Evolutionary conservation across 2,888 invertebrate genomes (phyloP).

Genomic region (Galeopsomyia nigrocyanea): DNA sequence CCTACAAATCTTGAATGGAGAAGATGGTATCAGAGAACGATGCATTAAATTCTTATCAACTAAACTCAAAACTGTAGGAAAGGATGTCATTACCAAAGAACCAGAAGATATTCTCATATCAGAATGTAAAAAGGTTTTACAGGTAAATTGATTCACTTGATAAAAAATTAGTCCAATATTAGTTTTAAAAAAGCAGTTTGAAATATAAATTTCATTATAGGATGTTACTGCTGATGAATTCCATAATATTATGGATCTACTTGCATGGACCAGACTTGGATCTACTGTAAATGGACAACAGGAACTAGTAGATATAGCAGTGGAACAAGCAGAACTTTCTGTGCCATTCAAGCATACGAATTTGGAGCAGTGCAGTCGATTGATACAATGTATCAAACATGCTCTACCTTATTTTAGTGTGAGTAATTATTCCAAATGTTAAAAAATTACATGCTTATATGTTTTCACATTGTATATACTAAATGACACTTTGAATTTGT

Average conservation of each 20-base stretch:
- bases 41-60: slow-evolving; percentile 90
- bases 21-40: slow-evolving; percentile 85
- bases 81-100: slow-evolving; percentile 84
- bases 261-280: slow-evolving; percentile 85
- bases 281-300: slow-evolving; percentile 88
- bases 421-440: slow-evolving; percentile 67
- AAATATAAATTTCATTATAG: slow-evolving; percentile 66
- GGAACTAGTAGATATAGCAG: slow-evolving; percentile 87
- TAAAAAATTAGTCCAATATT: not conserved
- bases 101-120: slow-evolving; percentile 86
- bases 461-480: not conserved
- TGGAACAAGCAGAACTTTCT: slow-evolving; percentile 88
- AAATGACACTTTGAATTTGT: not conserved
- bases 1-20: slow-evolving; percentile 77
- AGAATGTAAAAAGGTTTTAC: slow-evolving; percentile 88
- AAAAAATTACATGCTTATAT: not conserved
- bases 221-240: slow-evolving; percentile 95
- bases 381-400: slow-evolving; percentile 88
- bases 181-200: not conserved
- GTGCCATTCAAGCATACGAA: slow-evolving; percentile 80
- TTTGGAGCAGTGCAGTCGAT: slow-evolving; percentile 74
- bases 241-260: slow-evolving; percentile 87
- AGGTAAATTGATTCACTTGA: slow-evolving; percentile 66
- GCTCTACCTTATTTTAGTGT: slow-evolving; percentile 91
- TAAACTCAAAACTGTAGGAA: slow-evolving; percentile 84